Base-by-base conservation (phyloP, 2,888 invertebrate genomes). In the Ctenicera cuprea region DNA sequence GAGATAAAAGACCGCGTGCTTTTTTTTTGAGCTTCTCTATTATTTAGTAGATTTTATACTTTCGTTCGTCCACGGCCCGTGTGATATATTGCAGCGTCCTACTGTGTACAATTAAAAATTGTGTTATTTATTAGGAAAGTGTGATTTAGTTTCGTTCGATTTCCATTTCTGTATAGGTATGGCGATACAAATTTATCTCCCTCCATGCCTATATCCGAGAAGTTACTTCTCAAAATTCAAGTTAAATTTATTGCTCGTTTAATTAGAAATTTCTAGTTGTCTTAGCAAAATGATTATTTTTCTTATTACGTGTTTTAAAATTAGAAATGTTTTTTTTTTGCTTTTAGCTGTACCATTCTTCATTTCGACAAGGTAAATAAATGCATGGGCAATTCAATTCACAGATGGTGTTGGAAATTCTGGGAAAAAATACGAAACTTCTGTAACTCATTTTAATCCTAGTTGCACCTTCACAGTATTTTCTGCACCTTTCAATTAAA, bases 61-160 rank as follows among this genome's bases (percentile, higher is more conserved):
- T 77, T 71, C 61, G 64, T 63, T 67, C 66, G 71, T 61, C 62
- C 65, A 71, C 69, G 57, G 52, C 45, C 69, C 18, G 38, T 64
- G 73, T 77, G 79, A 79, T 79, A 79, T 78, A 79, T 78, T 76
- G 76, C 77, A 73, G 79, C 73, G 74, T 79, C 79, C 79, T 79
- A 79, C 79, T 79, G 79, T 79, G 79, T 77, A 79, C 78, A 79
- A 79, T 79, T 79, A 79, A 79, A 78, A 75, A 78, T 79, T 77
- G 75, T 73, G 77, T 79, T 79, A 79, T 79, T 79, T 79, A 79
- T 79, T 79, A 77, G 79, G 22, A 76, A 79, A 77, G 77, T 78
- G 76, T 75, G 78, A 78, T 78, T 77, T 75, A 72, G 65, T 75
- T 71, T 75, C 66, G 26, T 59, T 52, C 62, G 45, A 74, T 71